Percentiles rank a stretch among this genome's conserved stretches.
These are phyloP conservation scores for Trypoxylon attenuatum DNA, from an alignment of 2,888 invertebrate species.

Conservation along the genomic window DNA sequence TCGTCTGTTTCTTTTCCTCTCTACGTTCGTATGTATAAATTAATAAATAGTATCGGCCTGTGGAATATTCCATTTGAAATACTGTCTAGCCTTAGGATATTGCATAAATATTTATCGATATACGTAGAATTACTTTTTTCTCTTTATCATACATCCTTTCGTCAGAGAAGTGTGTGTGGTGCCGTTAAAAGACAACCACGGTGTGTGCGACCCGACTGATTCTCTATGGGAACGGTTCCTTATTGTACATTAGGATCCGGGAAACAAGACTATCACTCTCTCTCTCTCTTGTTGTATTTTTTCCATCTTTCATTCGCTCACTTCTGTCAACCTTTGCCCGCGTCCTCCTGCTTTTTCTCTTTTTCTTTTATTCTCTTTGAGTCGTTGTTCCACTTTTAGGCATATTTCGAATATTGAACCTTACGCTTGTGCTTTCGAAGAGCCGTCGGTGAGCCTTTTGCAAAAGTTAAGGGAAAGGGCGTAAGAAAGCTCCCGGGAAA, in stretches of 20 bases:
- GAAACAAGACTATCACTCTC: too few species aligned
- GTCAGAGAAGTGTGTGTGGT: slow-evolving; percentile 49
- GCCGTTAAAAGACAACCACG: background rate
- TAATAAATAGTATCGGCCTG: slow-evolving; percentile 63
- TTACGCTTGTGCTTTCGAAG: too few species aligned
- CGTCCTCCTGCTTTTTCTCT: too few species aligned
- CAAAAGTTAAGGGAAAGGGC: too few species aligned
- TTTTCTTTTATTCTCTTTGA: too few species aligned
- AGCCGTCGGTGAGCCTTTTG: too few species aligned
- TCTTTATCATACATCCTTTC: slow-evolving; percentile 47
- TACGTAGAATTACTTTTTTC: slow-evolving; percentile 20
- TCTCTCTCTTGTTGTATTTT: too few species aligned
- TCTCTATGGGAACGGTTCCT: background rate
- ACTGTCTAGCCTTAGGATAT: slow-evolving; percentile 56
- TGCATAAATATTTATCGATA: slow-evolving; percentile 53
- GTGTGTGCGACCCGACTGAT: background rate
- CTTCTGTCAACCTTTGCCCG: slow-evolving; percentile 2
- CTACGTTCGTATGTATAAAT: slow-evolving; percentile 46
- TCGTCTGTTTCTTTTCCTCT: slow-evolving; percentile 3
- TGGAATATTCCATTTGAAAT: slow-evolving; percentile 60
- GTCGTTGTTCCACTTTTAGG: too few species aligned
- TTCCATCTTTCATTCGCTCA: too few species aligned
- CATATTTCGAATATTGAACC: too few species aligned
- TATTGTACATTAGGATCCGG: too few species aligned
- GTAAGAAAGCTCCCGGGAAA: background rate